phyloP scores from a whole-genome alignment of 2,113 vertebrate species.

The Bambusicola thoracicus region DNA sequence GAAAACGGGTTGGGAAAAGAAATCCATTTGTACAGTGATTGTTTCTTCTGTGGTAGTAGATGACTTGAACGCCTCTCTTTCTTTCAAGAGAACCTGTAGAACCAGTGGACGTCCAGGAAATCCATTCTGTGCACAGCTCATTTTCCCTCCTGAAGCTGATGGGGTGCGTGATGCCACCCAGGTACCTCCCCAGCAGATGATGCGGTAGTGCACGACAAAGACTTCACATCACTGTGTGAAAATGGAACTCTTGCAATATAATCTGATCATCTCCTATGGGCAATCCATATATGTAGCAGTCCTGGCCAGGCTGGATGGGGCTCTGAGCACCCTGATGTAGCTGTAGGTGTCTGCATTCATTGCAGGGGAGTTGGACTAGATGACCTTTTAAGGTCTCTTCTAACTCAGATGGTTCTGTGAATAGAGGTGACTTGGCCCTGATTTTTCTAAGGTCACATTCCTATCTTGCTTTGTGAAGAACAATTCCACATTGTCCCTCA shows the following conservation, averaged over 20 bases:
- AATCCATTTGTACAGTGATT: not conserved
- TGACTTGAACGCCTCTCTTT: rapidly evolving
- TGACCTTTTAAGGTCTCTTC: too few species aligned
- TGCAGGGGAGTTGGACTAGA: too few species aligned
- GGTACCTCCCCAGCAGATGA: not conserved
- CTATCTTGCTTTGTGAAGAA: not conserved
- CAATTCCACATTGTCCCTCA: not conserved
- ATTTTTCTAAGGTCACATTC: not conserved
- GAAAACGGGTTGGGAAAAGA: not conserved
- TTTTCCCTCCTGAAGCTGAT: not conserved
- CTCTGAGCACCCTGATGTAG: too few species aligned
- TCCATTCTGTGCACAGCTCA: not conserved
- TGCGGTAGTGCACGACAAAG: not conserved
- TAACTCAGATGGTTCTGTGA: too few species aligned
- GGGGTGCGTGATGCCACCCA: not conserved
- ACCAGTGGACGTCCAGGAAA: not conserved
- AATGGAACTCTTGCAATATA: not conserved
- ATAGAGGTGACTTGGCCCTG: not conserved
- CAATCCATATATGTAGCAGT: not conserved
- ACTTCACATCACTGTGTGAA: not conserved
- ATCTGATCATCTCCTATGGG: not conserved
- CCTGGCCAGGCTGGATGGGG: too few species aligned
- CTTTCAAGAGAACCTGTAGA: not conserved
- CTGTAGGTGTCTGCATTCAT: too few species aligned
- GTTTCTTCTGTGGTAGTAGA: not conserved